Base-by-base conservation (phyloP, 2,888 invertebrate genomes). In the Yponomeuta sedellus region DNA sequence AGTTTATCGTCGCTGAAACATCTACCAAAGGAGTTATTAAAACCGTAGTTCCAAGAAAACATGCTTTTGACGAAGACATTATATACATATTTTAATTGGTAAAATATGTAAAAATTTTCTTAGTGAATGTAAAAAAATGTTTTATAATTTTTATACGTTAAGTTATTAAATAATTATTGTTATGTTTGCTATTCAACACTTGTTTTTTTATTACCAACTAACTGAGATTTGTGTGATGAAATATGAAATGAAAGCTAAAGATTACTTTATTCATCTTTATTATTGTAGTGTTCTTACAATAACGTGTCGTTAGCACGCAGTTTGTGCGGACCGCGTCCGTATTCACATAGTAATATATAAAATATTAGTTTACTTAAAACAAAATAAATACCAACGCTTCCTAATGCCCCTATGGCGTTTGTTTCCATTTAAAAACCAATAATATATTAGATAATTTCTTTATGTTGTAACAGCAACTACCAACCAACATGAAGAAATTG, bases 321-420 rank as follows among this genome's bases (percentile, higher is more conserved):
- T 83, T 80, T 77, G 75, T 81, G 78, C 83, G 85, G 82, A 83
- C 83, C 80, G 75, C 77, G 78, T 83, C 77, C 82, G 79, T 16
- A 52, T 80, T 81, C 82, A 77, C 77, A 75, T 81, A 72, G 73
- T 73, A 80, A 82, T 86, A 86, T 85, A 86, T 85, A 88, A 86
- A 87, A 85, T 88, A 89, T 88, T 85, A 84, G 86, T 89, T 64
- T 83, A 82, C 85, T 86, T 85, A 86, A 76, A 88, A 87, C 87
- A 83, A 88, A 89, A 90, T 88, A 89, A 90, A 90, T 88, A 88
- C 86, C 19, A 84, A 83, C 82, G 79, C 83, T 82, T 88, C 83
- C 81, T 81, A 85, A 81, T 82, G 88, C 88, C 89, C 80, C 78
- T 71, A 86, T 88, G 86, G 77, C 80, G 74, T 72, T 72, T 56